Evolutionary conservation across 2,113 vertebrate species (phyloP), one percentile per base, ranked within the genome.

Genomic region (Apistogramma diplotaenia): DNA sequence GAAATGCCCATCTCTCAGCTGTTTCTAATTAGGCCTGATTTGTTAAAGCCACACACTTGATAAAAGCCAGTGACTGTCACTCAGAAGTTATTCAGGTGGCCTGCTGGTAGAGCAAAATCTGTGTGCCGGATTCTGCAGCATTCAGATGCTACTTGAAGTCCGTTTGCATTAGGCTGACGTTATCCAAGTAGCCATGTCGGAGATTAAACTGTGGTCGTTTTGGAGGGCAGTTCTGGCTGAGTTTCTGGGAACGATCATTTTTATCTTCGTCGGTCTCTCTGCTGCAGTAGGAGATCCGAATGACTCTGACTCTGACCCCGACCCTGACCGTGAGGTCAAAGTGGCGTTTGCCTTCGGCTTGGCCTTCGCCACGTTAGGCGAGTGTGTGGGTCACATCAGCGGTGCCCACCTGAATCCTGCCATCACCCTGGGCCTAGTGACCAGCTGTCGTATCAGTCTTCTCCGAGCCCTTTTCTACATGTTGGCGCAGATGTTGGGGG

Each of bases 321-420:
- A 76, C 1, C 91, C 58, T 1, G 70, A 92, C 35, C 95, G 96
- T 85, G 97, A 98, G 1, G 95, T 98, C 78, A 97, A 97, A 84
- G 96, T 97, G 62, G 96, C 96, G 0, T 91, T 98, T 91, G 95
- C 95, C n/a, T 98, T 97, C 4, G 96, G 96, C 23, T 51, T 97
- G 71, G 94, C 95, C 29, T 93, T 97, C 0, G 96, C 95, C 31
- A 96, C 96, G 0, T 86, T 96, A 91, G 94, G 93, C 0, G 95
- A 97, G 76, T 96, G 95, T 1, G 91, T 97, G 86, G 95, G 96
- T 65, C 96, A 96, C 92, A 90, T 97, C 76, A 97, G 96, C 0
- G 96, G 96, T 0, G 95, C 95, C 0, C 96, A 97, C 91, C 92
- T 97, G 85, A 97, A 96, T 92, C 96, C 96, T 0, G 96, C 96